Evolutionary conservation across 2,797 vertebrate genomes (phyloP).

Genomic region (Sorex maritimensis): DNA sequence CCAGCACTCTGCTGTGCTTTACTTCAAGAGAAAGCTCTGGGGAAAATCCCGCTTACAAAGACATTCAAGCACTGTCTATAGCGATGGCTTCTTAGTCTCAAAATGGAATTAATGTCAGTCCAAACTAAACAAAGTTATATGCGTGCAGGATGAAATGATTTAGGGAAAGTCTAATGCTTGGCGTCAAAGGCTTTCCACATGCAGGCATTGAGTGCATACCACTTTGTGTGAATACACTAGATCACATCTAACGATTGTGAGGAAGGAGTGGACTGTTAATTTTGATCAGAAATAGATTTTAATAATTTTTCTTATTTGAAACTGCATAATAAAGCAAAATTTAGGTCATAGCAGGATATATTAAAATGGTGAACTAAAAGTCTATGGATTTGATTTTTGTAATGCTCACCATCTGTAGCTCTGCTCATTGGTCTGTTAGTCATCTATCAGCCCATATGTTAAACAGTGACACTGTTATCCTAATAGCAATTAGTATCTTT

Average conservation of each 20-base stretch:
- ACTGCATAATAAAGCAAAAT: background rate
- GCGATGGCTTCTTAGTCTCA: conserved; percentile 48
- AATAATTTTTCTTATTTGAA: conserved; percentile 35
- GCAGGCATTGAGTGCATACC: background rate
- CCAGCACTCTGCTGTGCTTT: background rate
- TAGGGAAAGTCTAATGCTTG: conserved; percentile 8
- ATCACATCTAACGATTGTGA: conserved; percentile 28
- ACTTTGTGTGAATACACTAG: background rate
- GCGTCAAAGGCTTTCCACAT: background rate
- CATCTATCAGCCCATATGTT: background rate
- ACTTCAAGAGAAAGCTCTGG: conserved; percentile 73
- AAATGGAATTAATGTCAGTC: conserved; percentile 24
- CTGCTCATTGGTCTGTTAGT: background rate
- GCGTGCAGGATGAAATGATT: background rate
- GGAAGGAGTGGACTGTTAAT: background rate
- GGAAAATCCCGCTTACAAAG: conserved; percentile 42
- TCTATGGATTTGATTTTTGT: background rate
- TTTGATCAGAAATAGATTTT: background rate
- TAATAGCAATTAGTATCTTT: background rate
- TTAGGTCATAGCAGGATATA: background rate
- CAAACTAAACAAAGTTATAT: conserved; percentile 15
- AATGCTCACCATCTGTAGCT: background rate
- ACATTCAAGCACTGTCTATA: conserved; percentile 57
- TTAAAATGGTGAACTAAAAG: background rate
- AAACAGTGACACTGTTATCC: background rate